Conservation (phyloP, 2,797 vertebrate genomes). For the Lepilemur septentrionalis region DNA sequence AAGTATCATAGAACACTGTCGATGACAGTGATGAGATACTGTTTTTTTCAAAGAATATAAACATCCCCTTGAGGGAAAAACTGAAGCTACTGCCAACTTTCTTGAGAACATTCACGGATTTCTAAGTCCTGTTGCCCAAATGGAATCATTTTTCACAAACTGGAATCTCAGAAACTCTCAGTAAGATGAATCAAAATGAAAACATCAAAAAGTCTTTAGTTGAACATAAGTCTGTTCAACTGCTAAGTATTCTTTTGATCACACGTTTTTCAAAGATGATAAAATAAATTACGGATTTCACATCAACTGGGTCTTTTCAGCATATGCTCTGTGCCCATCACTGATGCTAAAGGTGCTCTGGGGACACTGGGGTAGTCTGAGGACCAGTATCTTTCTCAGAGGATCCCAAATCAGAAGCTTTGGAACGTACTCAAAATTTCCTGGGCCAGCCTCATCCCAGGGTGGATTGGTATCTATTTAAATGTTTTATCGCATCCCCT, state of each 20-base stretch:
- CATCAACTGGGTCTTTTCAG: not conserved
- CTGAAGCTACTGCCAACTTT: not conserved
- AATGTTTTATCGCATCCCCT: not conserved
- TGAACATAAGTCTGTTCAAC: not conserved
- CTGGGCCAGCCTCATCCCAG: not conserved
- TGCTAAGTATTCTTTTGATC: not conserved
- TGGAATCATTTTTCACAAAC: not conserved
- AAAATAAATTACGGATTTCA: constrained; percentile 21
- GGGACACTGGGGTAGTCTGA: not conserved
- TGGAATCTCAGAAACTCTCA: not conserved
- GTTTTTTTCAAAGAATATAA: not conserved
- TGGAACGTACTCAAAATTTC: not conserved
- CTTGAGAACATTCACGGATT: not conserved
- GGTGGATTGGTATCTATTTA: not conserved
- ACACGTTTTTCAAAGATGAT: constrained; percentile 26
- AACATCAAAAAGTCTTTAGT: not conserved
- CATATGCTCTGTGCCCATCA: not conserved
- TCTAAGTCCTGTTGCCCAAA: not conserved
- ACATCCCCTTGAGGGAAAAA: not conserved
- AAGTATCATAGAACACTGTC: not conserved
- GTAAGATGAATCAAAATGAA: not conserved
- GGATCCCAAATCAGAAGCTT: not conserved
- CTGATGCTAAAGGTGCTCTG: not conserved
- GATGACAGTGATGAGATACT: not conserved
- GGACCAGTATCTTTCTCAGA: not conserved